Evolutionary conservation across 2,888 invertebrate genomes (phyloP).

Genomic region (Drosophila merina): DNA sequence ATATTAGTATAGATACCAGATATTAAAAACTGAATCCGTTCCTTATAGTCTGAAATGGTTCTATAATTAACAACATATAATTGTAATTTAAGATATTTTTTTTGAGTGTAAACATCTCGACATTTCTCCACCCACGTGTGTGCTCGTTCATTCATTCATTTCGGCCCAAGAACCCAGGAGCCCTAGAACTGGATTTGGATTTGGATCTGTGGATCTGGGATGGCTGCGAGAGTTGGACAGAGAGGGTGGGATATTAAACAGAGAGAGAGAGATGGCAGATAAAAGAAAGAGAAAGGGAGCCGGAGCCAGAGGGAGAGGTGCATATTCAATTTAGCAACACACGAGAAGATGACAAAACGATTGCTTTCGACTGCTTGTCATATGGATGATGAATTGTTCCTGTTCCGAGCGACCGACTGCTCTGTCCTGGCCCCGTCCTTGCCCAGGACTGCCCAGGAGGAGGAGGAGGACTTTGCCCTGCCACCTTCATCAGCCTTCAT

Average conservation of each 20-base stretch:
- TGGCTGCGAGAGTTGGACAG: constrained; percentile 8
- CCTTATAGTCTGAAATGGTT: no score
- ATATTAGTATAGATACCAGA: no score
- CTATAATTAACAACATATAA: not conserved
- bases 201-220: constrained; percentile 29
- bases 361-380: constrained; percentile 83
- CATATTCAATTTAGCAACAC: constrained; percentile 83
- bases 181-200: constrained; percentile 28
- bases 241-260: not conserved
- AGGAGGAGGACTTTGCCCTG: no score
- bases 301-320: constrained; percentile 40
- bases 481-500: constrained; percentile 6
- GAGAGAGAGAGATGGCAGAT: not conserved
- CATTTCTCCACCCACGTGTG: constrained; percentile 33
- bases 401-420: constrained; percentile 58
- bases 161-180: constrained; percentile 17
- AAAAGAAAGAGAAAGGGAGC: constrained; percentile 2
- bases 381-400: constrained; percentile 77
- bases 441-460: no score
- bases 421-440: not conserved
- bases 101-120: not conserved
- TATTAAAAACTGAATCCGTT: no score
- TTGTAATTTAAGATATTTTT: not conserved
- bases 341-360: constrained; percentile 83
- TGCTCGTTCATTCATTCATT: constrained; percentile 73